Evolutionary conservation across 2,888 invertebrate species (phyloP).

Genomic region (Caenorhabditis virilis): DNA sequence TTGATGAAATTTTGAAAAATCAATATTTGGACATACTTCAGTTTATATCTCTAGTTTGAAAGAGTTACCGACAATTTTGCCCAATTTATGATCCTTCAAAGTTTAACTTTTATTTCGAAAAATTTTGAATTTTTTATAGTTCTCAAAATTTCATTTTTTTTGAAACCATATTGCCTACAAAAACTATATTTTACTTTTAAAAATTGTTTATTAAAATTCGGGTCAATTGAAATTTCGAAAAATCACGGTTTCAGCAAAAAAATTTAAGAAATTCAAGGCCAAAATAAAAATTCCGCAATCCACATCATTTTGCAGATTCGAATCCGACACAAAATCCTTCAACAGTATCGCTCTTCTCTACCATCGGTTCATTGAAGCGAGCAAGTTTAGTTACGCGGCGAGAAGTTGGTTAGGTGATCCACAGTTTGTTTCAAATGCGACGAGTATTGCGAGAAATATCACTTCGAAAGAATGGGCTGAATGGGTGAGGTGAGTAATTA

Average conservation of each 20-base stretch:
- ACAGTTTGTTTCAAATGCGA: slow-evolving; percentile 72
- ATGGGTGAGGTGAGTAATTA: slow-evolving; percentile 42
- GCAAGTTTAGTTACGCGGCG: slow-evolving; percentile 82
- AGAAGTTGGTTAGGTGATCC: slow-evolving; percentile 74
- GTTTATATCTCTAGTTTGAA: not conserved
- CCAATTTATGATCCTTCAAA: not conserved
- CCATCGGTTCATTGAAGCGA: slow-evolving; percentile 85
- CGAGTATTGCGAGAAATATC: slow-evolving; percentile 57
- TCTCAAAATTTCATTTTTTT: not conserved
- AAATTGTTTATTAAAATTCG: not conserved
- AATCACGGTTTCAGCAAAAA: not conserved
- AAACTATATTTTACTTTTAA: not conserved
- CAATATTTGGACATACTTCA: not conserved
- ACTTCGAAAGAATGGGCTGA: slow-evolving; percentile 59
- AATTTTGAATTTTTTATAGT: not conserved
- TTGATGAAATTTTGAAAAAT: too few relatives aligned
- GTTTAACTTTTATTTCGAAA: not conserved
- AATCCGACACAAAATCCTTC: slow-evolving; percentile 47
- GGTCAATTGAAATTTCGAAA: not conserved
- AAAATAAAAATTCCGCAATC: too few relatives aligned
- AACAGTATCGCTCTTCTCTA: slow-evolving; percentile 73
- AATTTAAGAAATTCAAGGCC: slow-evolving; percentile 18
- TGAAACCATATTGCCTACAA: not conserved
- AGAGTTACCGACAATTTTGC: not conserved
- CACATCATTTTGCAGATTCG: slow-evolving; percentile 9